Evolutionary conservation across 2,113 vertebrate genomes (phyloP).

Genomic region (Rousettus leschenaultii): DNA sequence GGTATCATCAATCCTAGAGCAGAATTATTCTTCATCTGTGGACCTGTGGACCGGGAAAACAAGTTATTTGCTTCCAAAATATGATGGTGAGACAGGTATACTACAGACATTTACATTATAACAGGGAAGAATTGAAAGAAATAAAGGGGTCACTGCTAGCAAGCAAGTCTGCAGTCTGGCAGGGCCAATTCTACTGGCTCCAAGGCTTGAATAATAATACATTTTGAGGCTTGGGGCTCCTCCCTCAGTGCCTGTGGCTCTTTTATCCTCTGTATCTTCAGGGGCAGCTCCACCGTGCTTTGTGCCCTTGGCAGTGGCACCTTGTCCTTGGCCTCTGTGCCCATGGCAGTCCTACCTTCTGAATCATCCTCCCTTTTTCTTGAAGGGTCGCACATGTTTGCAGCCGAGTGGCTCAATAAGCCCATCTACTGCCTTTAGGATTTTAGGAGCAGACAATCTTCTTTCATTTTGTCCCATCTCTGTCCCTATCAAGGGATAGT

Average conservation of each 20-base stretch:
- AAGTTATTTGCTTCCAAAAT: neutral
- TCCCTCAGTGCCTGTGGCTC: neutral
- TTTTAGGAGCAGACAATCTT: neutral
- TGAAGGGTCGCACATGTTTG: neutral
- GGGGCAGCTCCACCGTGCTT: neutral
- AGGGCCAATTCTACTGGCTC: neutral
- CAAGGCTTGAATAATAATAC: neutral
- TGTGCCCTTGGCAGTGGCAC: neutral
- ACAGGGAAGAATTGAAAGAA: neutral
- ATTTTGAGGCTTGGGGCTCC: neutral
- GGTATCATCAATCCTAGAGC: neutral
- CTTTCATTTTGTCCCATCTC: neutral
- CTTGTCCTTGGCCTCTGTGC: neutral
- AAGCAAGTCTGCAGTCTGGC: neutral
- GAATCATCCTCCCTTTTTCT: neutral
- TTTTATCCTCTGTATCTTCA: neutral
- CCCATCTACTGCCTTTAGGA: neutral
- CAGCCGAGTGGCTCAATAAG: neutral
- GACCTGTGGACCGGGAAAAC: neutral
- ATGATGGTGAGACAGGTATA: neutral
- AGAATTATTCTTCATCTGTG: neutral
- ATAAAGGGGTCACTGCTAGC: neutral
- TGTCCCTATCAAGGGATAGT: neutral
- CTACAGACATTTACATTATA: neutral
- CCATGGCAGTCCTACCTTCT: neutral